A percentile compares a stretch with the other conserved stretches of the same genome.
phyloP scores from a whole-genome alignment of 2,113 vertebrate species.

The Lota lota region DNA sequence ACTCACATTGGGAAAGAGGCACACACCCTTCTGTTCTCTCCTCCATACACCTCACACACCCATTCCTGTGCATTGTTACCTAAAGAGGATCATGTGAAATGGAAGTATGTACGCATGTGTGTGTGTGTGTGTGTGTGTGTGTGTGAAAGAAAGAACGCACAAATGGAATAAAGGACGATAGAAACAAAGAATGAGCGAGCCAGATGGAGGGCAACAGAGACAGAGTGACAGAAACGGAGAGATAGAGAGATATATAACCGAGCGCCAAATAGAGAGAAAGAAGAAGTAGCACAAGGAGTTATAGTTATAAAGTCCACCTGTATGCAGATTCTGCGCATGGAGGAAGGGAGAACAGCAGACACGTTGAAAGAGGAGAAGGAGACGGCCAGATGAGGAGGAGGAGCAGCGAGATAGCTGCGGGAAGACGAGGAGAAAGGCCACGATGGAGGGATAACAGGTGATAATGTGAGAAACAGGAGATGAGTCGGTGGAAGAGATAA shows the following conservation, averaged over 20 bases:
- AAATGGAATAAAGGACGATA: too few relatives aligned
- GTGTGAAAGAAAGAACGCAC: slow-evolving; percentile 10
- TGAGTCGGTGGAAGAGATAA: slow-evolving; percentile 58
- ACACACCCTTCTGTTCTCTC: not conserved
- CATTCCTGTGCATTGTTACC: slow-evolving; percentile 69
- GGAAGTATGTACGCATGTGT: not conserved
- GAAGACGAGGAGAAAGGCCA: slow-evolving; percentile 38
- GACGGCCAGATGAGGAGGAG: slow-evolving; percentile 27
- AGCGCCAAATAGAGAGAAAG: too few relatives aligned
- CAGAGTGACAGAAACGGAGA: too few relatives aligned
- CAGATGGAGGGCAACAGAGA: too few relatives aligned
- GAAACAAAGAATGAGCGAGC: too few relatives aligned
- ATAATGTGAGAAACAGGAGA: slow-evolving; percentile 67
- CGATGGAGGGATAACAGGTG: slow-evolving; percentile 57
- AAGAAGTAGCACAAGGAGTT: too few relatives aligned
- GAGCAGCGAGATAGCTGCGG: slow-evolving; percentile 19
- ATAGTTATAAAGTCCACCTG: too few relatives aligned
- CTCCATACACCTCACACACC: slow-evolving; percentile 46
- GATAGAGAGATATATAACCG: too few relatives aligned
- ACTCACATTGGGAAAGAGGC: slow-evolving; percentile 59
- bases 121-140: not conserved
- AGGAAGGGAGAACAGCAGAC: slow-evolving; percentile 15
- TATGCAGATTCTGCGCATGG: too few relatives aligned
- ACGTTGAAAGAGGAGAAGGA: not conserved
- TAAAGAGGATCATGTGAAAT: slow-evolving; percentile 7